Base-by-base conservation (phyloP, 2,113 vertebrate species). In the Neogobius melanostomus region DNA sequence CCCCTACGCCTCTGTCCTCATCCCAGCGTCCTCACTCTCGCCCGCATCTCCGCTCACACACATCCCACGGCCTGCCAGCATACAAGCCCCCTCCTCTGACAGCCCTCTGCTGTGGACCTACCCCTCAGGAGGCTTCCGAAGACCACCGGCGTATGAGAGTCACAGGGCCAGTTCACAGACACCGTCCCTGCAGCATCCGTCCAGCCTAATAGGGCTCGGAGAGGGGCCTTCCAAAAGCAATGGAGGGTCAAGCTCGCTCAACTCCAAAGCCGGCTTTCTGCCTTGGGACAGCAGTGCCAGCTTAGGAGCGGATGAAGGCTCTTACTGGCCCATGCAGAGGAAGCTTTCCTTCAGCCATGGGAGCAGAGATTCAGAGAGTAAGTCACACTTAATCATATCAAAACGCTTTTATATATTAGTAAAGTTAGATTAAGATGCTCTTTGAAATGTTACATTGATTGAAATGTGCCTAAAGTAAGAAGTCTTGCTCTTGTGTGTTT, bases 101-200 rank as follows among this genome's bases (percentile, higher is more conserved):
- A 93, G 85, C 84, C 92, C 82, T 63, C 88, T 94, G 6, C 92
- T 96, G 64, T 96, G 96, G 96, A 96, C 96, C 47, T 96, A 95
- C 87, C 95, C 95, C 10, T 95, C 95, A 0, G 91, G 91, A 6
- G 93, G 91, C 47, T 92, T 95, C 80, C 91, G 94, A 72, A 93
- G 94, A 60, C 96, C 96, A 14, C 96, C 96, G 0, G 94, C 96
- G 67, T 96, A 96, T 6, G 95, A 96, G 63, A 96, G 95, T 82
- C 80, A 95, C 75, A 88, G 82, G 73, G 93, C 88, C 44, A 86
- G 86, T 68, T 82, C 87, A 43, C 90, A 88, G 17, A 88, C 87
- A 4, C 90, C 89, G 2, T 88, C 89, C n/a, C 79, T 91, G 64
- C 91, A 90, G 14, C 85, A 87, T 15, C 90, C 90, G 12, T 82